Evolutionary conservation across 2,797 vertebrate species (phyloP).

Genomic region (Sciurus vulgaris): DNA sequence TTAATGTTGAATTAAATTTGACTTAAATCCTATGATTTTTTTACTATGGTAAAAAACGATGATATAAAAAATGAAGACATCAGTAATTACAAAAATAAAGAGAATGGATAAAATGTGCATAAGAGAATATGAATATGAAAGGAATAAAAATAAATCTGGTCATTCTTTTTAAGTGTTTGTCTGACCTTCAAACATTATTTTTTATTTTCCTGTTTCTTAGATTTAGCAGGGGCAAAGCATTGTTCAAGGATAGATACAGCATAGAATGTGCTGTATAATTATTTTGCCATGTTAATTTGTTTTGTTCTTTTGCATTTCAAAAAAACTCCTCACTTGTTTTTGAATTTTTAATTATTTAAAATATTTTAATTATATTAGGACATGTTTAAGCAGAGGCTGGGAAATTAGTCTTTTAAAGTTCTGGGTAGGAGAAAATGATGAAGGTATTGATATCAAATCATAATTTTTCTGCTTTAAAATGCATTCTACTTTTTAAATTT

Average conservation of each 20-base stretch:
- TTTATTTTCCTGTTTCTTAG: conserved; percentile 93
- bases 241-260: conserved; percentile 87
- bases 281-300: conserved; percentile 80
- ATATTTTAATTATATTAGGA: conserved; percentile 75
- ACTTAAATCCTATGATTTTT: conserved; percentile 88
- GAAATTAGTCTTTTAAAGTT: conserved; percentile 22
- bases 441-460: conserved; percentile 21
- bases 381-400: conserved; percentile 1
- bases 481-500: conserved; percentile 24
- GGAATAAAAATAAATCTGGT: conserved; percentile 87
- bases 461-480: conserved; percentile 55
- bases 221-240: conserved; percentile 89
- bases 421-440: background rate
- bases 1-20: conserved; percentile 77
- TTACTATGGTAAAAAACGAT: conserved; percentile 88
- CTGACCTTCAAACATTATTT: conserved; percentile 93
- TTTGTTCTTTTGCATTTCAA: conserved; percentile 61
- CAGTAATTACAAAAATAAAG: conserved; percentile 53
- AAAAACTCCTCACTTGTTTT: conserved; percentile 50
- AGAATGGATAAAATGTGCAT: background rate
- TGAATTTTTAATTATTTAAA: conserved; percentile 76
- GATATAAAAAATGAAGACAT: conserved; percentile 48
- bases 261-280: conserved; percentile 85
- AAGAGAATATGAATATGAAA: conserved; percentile 10
- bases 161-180: conserved; percentile 94